phyloP scores from a whole-genome alignment of 2,113 vertebrate genomes.

The Eptesicus fuscus region DNA sequence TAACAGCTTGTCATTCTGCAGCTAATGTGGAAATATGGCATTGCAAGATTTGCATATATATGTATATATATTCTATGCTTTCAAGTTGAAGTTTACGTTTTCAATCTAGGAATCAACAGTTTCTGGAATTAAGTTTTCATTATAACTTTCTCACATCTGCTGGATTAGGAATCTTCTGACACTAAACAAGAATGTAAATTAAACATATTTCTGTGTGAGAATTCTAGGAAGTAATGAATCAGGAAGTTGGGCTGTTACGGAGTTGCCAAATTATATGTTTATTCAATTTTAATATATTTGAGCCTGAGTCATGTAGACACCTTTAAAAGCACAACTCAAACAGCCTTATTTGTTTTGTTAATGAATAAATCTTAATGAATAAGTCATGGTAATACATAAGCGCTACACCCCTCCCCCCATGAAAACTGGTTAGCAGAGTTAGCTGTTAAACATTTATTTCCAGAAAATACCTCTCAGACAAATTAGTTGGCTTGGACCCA shows the following conservation, averaged over 20 bases:
- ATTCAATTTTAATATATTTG: constrained; percentile 20
- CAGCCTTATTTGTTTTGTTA: constrained; percentile 37
- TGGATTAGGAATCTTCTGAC: constrained; percentile 47
- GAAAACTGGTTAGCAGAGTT: constrained; percentile 27
- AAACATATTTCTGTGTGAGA: constrained; percentile 41
- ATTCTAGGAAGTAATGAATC: constrained; percentile 34
- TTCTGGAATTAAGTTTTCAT: constrained; percentile 71
- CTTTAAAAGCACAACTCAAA: constrained; percentile 51
- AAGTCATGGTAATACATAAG: not conserved
- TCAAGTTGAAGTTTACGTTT: constrained; percentile 57
- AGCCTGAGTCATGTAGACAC: not conserved
- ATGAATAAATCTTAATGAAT: constrained; percentile 31
- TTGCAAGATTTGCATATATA: constrained; percentile 47
- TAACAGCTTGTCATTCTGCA: constrained; percentile 21
- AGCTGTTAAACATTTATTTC: constrained; percentile 46
- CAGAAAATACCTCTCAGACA: constrained; percentile 30
- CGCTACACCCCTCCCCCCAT: not conserved
- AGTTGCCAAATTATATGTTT: constrained; percentile 20
- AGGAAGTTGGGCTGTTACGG: not conserved
- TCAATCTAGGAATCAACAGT: constrained; percentile 61
- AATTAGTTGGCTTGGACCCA: constrained; percentile 48
- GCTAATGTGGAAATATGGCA: constrained; percentile 37
- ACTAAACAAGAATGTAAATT: constrained; percentile 43
- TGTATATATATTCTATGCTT: constrained; percentile 60
- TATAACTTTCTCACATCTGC: constrained; percentile 55